Evolutionary conservation across 2,113 vertebrate genomes (phyloP), one percentile per base, ranked within the genome.

Genomic region (Vicugna pacos): DNA sequence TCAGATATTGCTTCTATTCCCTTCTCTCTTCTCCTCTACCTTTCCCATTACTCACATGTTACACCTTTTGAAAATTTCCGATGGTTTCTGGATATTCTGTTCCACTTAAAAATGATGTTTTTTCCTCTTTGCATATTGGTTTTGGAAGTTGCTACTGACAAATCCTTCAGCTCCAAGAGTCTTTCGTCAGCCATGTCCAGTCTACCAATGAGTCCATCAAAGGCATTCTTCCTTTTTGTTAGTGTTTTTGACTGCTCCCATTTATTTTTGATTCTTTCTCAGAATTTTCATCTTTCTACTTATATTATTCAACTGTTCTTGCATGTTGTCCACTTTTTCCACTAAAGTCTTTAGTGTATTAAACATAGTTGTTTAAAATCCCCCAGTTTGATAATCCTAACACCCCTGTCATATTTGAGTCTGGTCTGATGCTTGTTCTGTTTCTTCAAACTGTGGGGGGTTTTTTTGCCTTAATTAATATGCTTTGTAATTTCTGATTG

Each of bases 1-100:
- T 72, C 11, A 95, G 80, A 91, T 86, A 72, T n/a, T 54, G 60
- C 56, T 86, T 91, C n/a, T 70, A 67, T 56, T 70, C 8, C 62
- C 46, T 79, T 50, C 38, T 56, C 3, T 50, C 58, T 77, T n/a
- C 75, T 82, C 35, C 56, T 28, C 42, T 42, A 58, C 56, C 73
- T 91, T 86, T 58, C 64, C 65, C 20, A 80, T 22, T 62, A 86
- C 42, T 70, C 11, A 4, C 26, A 13, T 70, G 8, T 24, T 67
- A 67, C 28, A 72, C 60, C 28, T 50, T 91, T 42, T 14, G 12
- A 8, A 72, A n/a, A 30, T 91, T 42, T 67, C 28, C 15, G 64
- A 54, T 42, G 89, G 62, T 35, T 79, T 95, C 80, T 52, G 12
- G n/a, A 86, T 30, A 86, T 16, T 52, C n/a, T 46, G 52, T 79